These are phyloP conservation scores for Seira sanloemensis DNA, from an alignment of 2,888 invertebrate species.

Conservation along the genomic window DNA sequence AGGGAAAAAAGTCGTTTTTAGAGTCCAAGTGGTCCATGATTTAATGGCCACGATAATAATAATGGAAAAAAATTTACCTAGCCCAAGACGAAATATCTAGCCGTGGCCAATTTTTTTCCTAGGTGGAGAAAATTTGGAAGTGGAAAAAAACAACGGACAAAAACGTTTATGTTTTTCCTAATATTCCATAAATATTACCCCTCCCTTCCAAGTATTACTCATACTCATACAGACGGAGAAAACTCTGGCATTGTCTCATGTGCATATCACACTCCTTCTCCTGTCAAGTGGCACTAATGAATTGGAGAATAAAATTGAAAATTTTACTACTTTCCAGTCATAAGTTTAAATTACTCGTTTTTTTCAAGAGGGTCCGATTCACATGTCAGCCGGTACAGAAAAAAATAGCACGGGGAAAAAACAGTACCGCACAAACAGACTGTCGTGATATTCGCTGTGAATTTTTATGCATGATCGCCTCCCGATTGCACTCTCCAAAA, in stretches of 20 bases:
- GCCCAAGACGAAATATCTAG: neutral
- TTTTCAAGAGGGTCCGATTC: constrained; percentile 17
- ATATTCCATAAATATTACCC: constrained; percentile 26
- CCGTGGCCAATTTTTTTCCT: neutral
- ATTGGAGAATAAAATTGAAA: constrained; percentile 32
- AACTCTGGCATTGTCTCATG: neutral
- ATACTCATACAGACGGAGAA: neutral
- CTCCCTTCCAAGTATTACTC: constrained; percentile 20
- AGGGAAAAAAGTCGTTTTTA: too few relatives aligned
- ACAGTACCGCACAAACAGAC: constrained; percentile 15
- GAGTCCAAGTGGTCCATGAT: neutral
- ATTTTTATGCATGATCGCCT: constrained; percentile 19
- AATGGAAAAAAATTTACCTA: neutral
- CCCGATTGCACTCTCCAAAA: constrained; percentile 9
- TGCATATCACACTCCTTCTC: neutral
- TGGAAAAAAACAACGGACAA: constrained; percentile 19
- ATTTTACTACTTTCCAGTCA: constrained; percentile 37
- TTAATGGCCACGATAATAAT: neutral
- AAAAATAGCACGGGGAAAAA: neutral
- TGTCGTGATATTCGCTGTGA: neutral
- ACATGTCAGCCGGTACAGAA: neutral
- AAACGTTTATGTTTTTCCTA: constrained; percentile 14
- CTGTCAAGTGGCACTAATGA: constrained; percentile 40
- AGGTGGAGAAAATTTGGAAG: neutral
- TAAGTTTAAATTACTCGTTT: constrained; percentile 25